Base-by-base conservation (phyloP, 2,888 invertebrate species). In the Callinectes sapidus region DNA sequence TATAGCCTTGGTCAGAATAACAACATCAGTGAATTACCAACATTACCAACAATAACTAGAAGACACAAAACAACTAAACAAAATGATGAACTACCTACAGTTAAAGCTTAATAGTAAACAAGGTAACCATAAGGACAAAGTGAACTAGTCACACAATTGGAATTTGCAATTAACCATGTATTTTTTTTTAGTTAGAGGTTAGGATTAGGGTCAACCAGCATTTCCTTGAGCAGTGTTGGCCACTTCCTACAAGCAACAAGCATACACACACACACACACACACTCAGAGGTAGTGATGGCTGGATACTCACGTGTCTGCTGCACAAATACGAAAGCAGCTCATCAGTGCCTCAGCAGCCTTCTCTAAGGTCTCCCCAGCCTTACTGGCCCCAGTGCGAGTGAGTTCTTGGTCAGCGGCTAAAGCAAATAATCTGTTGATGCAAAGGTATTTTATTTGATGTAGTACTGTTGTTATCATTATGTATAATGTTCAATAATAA, bases 251-350 rank as follows among this genome's bases (percentile, higher is more conserved):
- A 5, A 5, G 39, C 39, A n/a, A n/a, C n/a, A n/a, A n/a, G n/a
- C n/a, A n/a, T n/a, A n/a, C n/a, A n/a, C n/a, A n/a, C 18, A 2
- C 14, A 55, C 18, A 55, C 18, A 55, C 16, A 13, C 23, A 61
- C 61, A 61, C 23, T 61, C 23, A 23, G 61, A 61, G 61, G 2
- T 23, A 13, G 23, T 5, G 13, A 23, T 61, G 61, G 61, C 3
- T 23, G 23, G 23, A 81, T 32, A 95, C 96, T 95, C 95, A 96
- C 96, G 98, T 98, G 95, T 99, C 99, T 39, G 98, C 98, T 23
- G 99, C 98, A 96, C 99, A 99, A 8, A 99, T 98, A 95, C 99
- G 96, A 96, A 99, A 99, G 96, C 98, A 98, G 3, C 97, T 97
- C 97, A 99, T 98, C 54, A 99, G 96, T 95, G 97, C 97, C 95